These are phyloP conservation scores for Brachymystax lenok DNA, from an alignment of 2,797 vertebrate genomes.

Conservation along the genomic window DNA sequence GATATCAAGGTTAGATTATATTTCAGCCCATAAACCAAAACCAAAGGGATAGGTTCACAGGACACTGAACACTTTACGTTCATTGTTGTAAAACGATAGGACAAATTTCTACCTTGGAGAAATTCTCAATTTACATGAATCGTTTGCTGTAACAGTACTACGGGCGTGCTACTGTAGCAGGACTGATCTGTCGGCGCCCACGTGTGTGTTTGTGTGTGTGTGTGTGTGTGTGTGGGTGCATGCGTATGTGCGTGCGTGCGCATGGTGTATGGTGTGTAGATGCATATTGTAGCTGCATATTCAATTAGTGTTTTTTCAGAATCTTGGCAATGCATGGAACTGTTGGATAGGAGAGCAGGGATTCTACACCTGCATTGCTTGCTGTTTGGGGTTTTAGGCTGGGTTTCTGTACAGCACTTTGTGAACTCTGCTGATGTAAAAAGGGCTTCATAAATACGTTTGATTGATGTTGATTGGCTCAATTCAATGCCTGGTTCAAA, in stretches of 20 bases:
- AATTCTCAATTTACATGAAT: not conserved
- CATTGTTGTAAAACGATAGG: not conserved
- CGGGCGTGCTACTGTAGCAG: too few species aligned
- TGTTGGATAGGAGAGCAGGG: constrained; percentile 43
- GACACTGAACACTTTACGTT: not conserved
- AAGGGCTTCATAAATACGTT: too few species aligned
- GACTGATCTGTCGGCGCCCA: too few species aligned
- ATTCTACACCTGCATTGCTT: constrained; percentile 28
- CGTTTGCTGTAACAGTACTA: not conserved
- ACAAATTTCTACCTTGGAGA: not conserved
- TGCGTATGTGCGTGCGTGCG: too few species aligned
- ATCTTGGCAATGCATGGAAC: too few species aligned
- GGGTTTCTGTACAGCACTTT: too few species aligned
- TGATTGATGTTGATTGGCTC: constrained; percentile 70
- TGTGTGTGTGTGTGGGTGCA: too few species aligned
- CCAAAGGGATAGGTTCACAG: not conserved
- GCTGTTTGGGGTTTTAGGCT: too few species aligned
- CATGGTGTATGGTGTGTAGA: too few species aligned
- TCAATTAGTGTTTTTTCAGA: too few species aligned
- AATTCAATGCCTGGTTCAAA: constrained; percentile 63
- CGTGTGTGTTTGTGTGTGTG: too few species aligned
- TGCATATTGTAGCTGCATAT: not conserved
- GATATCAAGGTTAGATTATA: not conserved
- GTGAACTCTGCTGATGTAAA: too few species aligned
- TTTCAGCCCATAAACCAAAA: not conserved